Conservation (phyloP, 23 tunicate genomes). For the Ascidia mentula region DNA sequence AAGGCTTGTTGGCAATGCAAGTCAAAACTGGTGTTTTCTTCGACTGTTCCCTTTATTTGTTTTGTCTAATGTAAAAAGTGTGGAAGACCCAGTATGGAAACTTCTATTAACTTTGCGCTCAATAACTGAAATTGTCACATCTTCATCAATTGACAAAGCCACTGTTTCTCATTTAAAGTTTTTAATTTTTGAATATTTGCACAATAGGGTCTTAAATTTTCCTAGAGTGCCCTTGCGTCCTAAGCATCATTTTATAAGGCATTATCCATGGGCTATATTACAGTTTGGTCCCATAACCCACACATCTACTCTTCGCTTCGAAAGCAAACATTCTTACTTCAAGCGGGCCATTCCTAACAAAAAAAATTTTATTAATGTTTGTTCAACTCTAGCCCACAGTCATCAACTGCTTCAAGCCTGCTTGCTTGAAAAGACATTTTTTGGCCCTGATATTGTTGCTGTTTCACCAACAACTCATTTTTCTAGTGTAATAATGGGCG, state of each 20-base stretch:
- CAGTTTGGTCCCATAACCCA: conserved; percentile 20
- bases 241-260: conserved; percentile 29
- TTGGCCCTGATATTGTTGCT: conserved; percentile 4
- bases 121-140: conserved; percentile 10
- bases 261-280: conserved; percentile 23
- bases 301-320: conserved; percentile 33
- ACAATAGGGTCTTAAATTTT: not conserved
- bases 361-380: conserved; percentile 23
- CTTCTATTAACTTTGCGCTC: conserved; percentile 4
- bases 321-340: conserved; percentile 35
- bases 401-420: conserved; percentile 35
- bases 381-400: conserved; percentile 16
- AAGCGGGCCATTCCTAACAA: conserved; percentile 7
- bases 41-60: conserved; percentile 44
- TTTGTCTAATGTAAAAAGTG: conserved; percentile 8
- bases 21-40: conserved; percentile 37
- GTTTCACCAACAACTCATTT: too few relatives aligned
- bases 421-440: conserved; percentile 20
- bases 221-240: conserved; percentile 16
- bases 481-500: too few relatives aligned
- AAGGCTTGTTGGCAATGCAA: conserved; percentile 35
- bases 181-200: not conserved
- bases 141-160: not conserved
- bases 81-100: conserved; percentile 30
- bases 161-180: not conserved